Evolutionary conservation across 2,888 invertebrate genomes (phyloP), one percentile per base, ranked within the genome.

Genomic region (Philereme transversata): DNA sequence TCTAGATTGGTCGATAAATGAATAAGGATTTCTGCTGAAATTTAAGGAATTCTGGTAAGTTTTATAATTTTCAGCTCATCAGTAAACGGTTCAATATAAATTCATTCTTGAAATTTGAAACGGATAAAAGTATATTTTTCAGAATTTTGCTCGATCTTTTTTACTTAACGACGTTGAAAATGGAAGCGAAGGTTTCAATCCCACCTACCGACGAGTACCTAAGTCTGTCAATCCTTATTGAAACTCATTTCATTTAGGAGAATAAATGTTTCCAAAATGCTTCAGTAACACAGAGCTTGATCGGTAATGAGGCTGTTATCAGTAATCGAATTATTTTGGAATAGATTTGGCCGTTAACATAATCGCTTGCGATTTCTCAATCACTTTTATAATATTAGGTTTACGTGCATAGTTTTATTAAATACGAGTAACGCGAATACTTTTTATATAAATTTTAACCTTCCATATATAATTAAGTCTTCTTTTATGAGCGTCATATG

Each of bases 101-200:
- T 68, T 63, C 62, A 70, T 22, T 73, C 72, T 72, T 78, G 70
- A 74, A 73, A 74, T 77, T 71, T 70, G 63, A 73, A 70, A 70
- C 69, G 68, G 73, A 77, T 75, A 75, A 73, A 34, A 61, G 67
- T 67, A 22, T 22, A 51, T 48, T 71, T 72, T 69, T 61, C 57
- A 54, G 65, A 67, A 65, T 74, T 62, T 69, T 68, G 57, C 51
- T 64, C 59, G 70, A 74, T 73, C 76, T 74, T 78, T 77, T 77
- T 73, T 72, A 69, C 68, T 68, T 74, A 74, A 77, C 73, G 69
- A 68, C 64, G 68, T 71, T 71, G 72, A 68, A 65, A 71, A 71
- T 71, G 67, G 71, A 62, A 62, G 43, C 51, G 58, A 58, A 51
- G 48, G 47, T 57, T 58, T 50, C 43, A 44, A 58, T 62, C 48